Conservation (phyloP, 2,888 invertebrate species). For the Myathropa florea region DNA sequence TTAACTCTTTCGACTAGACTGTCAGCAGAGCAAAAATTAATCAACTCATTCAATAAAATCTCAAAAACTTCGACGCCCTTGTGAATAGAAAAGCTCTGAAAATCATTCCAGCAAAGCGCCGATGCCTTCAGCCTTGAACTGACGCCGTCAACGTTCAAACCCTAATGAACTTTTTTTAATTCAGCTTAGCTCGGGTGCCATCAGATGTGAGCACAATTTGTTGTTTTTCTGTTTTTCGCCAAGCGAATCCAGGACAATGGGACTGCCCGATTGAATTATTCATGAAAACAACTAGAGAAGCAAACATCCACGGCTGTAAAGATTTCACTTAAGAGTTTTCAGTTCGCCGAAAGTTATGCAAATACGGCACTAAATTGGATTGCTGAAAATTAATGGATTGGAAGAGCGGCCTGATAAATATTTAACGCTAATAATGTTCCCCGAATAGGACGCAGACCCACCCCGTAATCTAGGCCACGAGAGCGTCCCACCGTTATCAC, state of each 20-base stretch:
- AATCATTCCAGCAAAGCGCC: too few relatives aligned
- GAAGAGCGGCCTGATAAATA: slow-evolving; percentile 31
- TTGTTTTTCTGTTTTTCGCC: neutral
- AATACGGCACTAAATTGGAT: slow-evolving; percentile 28
- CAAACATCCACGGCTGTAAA: slow-evolving; percentile 13
- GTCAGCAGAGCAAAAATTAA: too few relatives aligned
- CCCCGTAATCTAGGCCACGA: neutral
- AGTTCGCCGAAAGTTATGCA: slow-evolving; percentile 23
- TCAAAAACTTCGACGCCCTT: too few relatives aligned
- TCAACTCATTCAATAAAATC: too few relatives aligned
- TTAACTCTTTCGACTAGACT: too few relatives aligned
- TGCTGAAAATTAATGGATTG: slow-evolving; percentile 43
- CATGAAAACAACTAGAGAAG: slow-evolving; percentile 27
- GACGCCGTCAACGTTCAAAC: neutral
- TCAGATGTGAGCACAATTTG: neutral
- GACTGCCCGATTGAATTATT: slow-evolving; percentile 34
- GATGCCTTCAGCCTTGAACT: too few relatives aligned
- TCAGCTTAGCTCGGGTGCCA: neutral
- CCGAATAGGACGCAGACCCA: neutral
- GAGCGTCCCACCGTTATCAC: slow-evolving; percentile 4
- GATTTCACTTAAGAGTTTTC: slow-evolving; percentile 29
- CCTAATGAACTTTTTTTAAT: neutral
- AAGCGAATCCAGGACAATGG: slow-evolving; percentile 14
- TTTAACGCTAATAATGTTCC: slow-evolving; percentile 8
- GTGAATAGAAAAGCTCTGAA: too few relatives aligned